These are phyloP conservation scores for Crocidura indochinensis DNA, from an alignment of 2,797 vertebrate genomes.

Conservation along the genomic window DNA sequence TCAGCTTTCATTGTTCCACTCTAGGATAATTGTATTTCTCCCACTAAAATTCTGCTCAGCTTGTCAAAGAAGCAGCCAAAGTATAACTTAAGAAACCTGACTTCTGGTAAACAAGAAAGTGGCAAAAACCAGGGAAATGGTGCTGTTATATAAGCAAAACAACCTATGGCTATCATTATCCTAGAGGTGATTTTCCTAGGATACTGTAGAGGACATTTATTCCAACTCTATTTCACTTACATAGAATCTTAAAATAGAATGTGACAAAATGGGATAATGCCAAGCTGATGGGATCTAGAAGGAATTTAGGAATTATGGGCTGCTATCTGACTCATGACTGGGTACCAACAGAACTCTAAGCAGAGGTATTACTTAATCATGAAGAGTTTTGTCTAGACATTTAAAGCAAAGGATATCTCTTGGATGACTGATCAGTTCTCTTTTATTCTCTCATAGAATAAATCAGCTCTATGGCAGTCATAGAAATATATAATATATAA, in stretches of 20 bases:
- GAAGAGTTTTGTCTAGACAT: constrained; percentile 16
- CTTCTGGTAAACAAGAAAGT: constrained; percentile 44
- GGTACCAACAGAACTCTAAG: neutral
- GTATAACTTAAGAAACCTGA: neutral
- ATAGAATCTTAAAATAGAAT: constrained; percentile 70
- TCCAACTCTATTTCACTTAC: constrained; percentile 30
- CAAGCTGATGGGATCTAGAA: constrained; percentile 47
- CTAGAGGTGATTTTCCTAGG: constrained; percentile 20
- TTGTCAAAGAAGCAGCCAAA: neutral
- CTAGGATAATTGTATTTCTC: neutral
- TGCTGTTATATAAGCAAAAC: constrained; percentile 24
- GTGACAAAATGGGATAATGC: constrained; percentile 32
- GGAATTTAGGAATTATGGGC: neutral
- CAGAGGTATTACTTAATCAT: neutral
- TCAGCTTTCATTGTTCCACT: neutral
- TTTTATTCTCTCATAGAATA: neutral
- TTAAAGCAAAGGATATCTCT: neutral
- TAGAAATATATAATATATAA: neutral
- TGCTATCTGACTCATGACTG: neutral
- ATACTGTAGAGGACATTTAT: constrained; percentile 41
- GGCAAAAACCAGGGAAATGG: neutral
- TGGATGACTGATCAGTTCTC: neutral
- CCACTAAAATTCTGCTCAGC: neutral
- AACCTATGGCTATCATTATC: neutral
- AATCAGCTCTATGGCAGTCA: neutral